These are phyloP conservation scores for Drosophila mayaguana DNA, from an alignment of 2,888 invertebrate genomes.

Conservation along the genomic window DNA sequence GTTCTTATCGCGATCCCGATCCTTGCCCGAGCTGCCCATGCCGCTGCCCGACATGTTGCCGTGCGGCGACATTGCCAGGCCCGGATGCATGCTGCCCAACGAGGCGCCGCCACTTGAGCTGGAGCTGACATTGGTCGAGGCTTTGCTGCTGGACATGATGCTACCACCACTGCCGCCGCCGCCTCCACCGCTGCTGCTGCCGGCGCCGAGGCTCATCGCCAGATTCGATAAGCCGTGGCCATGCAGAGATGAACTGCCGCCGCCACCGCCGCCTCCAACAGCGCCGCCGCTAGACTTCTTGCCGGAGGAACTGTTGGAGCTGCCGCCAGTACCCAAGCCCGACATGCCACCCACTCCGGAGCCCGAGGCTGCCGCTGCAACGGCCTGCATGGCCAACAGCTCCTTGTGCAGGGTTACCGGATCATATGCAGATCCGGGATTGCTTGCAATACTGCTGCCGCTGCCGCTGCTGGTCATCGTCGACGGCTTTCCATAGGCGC, in stretches of 20 bases:
- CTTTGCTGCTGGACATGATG: slow-evolving; percentile 64
- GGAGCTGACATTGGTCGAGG: slow-evolving; percentile 62
- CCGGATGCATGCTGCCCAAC: slow-evolving; percentile 63
- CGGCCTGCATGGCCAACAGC: slow-evolving; percentile 85
- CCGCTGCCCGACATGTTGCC: slow-evolving; percentile 53
- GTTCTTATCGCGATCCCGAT: slow-evolving; percentile 79
- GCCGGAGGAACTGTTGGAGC: slow-evolving; percentile 66
- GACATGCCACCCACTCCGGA: slow-evolving; percentile 58
- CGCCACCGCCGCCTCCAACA: slow-evolving; percentile 32
- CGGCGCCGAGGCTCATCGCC: slow-evolving; percentile 55
- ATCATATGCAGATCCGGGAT: slow-evolving; percentile 84
- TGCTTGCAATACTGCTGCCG: slow-evolving; percentile 71
- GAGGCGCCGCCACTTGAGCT: slow-evolving; percentile 47
- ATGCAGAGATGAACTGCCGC: slow-evolving; percentile 54
- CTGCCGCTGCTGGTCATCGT: slow-evolving; percentile 78
- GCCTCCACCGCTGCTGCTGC: slow-evolving; percentile 37
- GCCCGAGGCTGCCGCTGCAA: slow-evolving; percentile 83
- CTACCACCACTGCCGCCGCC: slow-evolving; percentile 36
- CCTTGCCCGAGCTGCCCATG: slow-evolving; percentile 40
- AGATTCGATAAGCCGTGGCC: slow-evolving; percentile 60
- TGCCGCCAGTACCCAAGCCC: slow-evolving; percentile 34
- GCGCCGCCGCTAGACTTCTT: slow-evolving; percentile 53
- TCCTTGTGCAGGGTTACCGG: slow-evolving; percentile 85
- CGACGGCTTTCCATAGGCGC: slow-evolving; percentile 83
- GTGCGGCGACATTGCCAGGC: slow-evolving; percentile 79